Conservation (phyloP, 2,113 vertebrate genomes). For the Sitta europaea region DNA sequence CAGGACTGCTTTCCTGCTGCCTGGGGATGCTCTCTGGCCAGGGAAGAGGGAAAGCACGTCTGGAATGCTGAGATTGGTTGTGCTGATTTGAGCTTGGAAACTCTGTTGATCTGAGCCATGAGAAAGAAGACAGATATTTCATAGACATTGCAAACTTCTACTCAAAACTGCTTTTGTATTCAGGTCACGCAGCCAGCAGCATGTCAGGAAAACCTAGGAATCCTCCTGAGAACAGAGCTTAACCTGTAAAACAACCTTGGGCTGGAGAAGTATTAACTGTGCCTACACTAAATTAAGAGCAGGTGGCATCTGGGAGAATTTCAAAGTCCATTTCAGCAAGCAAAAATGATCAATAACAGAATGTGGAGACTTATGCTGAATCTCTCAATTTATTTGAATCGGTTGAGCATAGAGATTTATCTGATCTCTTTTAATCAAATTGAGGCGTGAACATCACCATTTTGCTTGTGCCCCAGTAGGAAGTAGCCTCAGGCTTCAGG, state of each 20-base stretch:
- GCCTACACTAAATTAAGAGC: constrained; percentile 34
- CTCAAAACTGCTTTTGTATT: not conserved
- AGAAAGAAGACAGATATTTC: not conserved
- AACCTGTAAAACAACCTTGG: constrained; percentile 45
- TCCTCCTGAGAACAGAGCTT: constrained; percentile 14
- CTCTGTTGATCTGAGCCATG: not conserved
- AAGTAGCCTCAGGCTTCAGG: rapidly evolving
- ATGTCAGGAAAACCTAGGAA: constrained; percentile 18
- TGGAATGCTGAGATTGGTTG: not conserved
- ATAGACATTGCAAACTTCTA: not conserved
- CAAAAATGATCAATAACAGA: not conserved
- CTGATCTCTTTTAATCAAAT: not conserved
- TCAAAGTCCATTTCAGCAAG: not conserved
- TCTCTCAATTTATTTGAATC: not conserved
- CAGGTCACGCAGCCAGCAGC: constrained; percentile 21
- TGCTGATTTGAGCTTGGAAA: not conserved
- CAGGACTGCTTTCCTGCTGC: not conserved
- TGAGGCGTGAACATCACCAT: not conserved
- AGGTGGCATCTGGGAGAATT: not conserved
- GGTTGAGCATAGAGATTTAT: not conserved
- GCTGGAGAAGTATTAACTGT: constrained; percentile 43
- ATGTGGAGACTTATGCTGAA: not conserved
- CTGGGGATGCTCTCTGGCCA: not conserved
- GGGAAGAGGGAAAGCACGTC: not conserved
- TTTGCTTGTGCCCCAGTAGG: not conserved